Conservation (phyloP, 2,797 vertebrate species). For the Chelidonichthys spinosus region DNA sequence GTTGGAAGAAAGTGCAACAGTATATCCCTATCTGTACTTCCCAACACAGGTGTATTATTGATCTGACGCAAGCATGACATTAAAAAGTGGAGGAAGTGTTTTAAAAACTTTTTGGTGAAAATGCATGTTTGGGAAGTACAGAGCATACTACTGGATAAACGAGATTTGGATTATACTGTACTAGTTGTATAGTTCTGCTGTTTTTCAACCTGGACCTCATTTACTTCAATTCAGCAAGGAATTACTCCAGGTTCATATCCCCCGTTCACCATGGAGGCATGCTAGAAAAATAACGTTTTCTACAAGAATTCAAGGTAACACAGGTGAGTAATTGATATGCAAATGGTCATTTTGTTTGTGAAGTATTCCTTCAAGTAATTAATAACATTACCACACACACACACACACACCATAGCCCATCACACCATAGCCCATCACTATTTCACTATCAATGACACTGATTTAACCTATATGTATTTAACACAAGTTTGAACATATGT, state of each 20-base stretch:
- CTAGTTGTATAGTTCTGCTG: not conserved
- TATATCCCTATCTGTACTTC: too few species aligned
- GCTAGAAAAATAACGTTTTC: not conserved
- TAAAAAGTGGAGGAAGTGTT: too few species aligned
- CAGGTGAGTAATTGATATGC: not conserved
- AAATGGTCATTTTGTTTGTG: too few species aligned
- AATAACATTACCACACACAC: conserved; percentile 5
- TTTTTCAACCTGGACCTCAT: not conserved
- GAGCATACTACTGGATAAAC: not conserved
- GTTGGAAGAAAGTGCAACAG: too few species aligned
- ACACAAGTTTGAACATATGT: conserved; percentile 15
- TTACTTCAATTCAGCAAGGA: not conserved
- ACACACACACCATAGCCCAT: too few species aligned
- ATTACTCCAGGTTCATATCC: not conserved
- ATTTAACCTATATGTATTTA: conserved; percentile 12
- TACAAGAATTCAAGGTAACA: not conserved
- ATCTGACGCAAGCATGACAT: too few species aligned
- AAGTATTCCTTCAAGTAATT: not conserved
- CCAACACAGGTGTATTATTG: too few species aligned
- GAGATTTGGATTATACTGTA: not conserved
- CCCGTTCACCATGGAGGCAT: not conserved
- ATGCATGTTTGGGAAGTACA: not conserved
- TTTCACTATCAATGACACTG: not conserved
- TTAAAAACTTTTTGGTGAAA: not conserved
- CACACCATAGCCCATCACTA: not conserved